Evolutionary conservation across 2,113 vertebrate species (phyloP), one percentile per base, ranked within the genome.

Genomic region (Tetrao urogallus): DNA sequence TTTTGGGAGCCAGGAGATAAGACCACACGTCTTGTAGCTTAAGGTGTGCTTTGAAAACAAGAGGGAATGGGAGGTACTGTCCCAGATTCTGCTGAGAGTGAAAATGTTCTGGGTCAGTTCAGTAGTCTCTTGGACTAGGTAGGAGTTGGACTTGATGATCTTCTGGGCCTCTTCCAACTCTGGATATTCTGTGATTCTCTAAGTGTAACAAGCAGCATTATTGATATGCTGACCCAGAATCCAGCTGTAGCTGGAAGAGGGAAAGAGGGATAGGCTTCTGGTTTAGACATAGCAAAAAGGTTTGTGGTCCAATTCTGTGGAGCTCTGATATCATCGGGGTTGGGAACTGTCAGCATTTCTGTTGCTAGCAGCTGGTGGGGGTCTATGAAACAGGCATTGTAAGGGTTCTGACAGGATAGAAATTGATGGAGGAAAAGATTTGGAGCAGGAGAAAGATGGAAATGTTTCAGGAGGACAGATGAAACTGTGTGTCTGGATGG

Each of bases 61-160:
- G 57, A 52, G 30, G 60, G 22, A 15, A 18, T 32, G 36, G 50
- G 56, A 52, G 17, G 16, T 34, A 3, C 52, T 66, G 52, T 70
- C 56, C 76, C 2, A 0, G 34, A 14, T 63, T 8, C 60, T 19
- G 20, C 0, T 45, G 47, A 45, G 52, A 64, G 54, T 19, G 25
- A 42, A 90, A 11, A 38, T 22, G 15, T 78, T 43, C 34, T 11
- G 36, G 74, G 57, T n/a, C 15, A 25, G 38, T 70, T 38, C 50
- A 50, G 21, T 71, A 24, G 40, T 20, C 8, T 34, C 16, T 52
- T 38, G 66, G 48, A 56, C 7, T 10, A 8, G 54, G 27, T 16
- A 54, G 52, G 27, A 28, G 27, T 28, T 54, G 52, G 27, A 9
- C 15, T 9, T 30, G 15, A 28, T 28, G 52, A 30, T 54, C 52